Base-by-base conservation (phyloP, 2,797 vertebrate genomes). In the Gallirallus australis region DNA sequence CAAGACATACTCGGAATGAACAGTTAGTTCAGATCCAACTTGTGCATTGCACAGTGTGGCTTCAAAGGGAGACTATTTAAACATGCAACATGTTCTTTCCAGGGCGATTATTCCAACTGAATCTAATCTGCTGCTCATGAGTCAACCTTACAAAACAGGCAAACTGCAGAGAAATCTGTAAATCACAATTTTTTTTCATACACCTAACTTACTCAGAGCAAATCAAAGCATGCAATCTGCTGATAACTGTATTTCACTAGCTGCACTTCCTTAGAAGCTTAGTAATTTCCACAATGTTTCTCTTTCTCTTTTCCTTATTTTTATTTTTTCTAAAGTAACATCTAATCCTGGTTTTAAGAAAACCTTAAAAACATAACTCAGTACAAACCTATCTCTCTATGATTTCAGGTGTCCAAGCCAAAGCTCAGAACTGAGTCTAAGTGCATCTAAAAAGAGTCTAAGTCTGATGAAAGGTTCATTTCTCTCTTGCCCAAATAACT, bases 201-300 rank as follows among this genome's bases (percentile, higher is more conserved):
- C 23, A 83, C 50, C 57, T 92, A 64, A 70, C 86, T 91, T 81
- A 70, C 86, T 91, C 78, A 87, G 65, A 86, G 30, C 57, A 96
- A 96, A 93, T 89, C 94, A 94, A 95, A 94, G 72, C 50, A 78
- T 82, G 61, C 71, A 93, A 81, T 92, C 87, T 92, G 37, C 75
- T 96, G 90, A 82, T 95, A 96, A 91, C 91, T 64, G 33, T 83
- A 76, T 75, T 93, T n/a, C 66, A 78, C 52, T 81, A 75, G 80
- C 82, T 78, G 47, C 16, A 64, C 69, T 75, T 94, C 80, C 47
- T 68, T 75, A 91, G 91, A 91, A 94, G 37, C 30, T 65, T 68
- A 68, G 40, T 78, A 83, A 92, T 87, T 95, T 94, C 64, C 64
- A 83, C 45, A 70, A 30, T 69, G 42, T 77, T 89, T 94, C 42